Evolutionary conservation across 2,797 vertebrate species (phyloP).

Genomic region (Cercopithecus hamlyni): DNA sequence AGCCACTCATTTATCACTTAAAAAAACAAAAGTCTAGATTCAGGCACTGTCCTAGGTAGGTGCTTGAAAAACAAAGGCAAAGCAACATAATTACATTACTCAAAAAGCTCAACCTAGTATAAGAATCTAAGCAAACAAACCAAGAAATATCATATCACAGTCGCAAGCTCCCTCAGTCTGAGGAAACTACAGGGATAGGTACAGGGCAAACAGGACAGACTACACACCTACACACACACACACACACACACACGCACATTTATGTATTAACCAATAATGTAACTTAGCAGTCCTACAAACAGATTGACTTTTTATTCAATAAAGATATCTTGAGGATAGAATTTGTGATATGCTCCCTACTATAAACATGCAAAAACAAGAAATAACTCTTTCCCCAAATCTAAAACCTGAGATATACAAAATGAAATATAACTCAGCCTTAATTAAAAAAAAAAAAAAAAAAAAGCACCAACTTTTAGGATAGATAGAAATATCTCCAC

Average conservation of each 20-base stretch:
- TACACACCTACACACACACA: background rate
- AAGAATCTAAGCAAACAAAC: background rate
- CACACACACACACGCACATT: background rate
- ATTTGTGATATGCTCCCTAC: background rate
- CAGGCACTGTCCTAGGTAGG: background rate
- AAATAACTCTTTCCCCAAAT: conserved; percentile 47
- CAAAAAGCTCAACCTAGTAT: background rate
- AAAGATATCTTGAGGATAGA: conserved; percentile 24
- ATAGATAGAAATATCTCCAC: conserved; percentile 27
- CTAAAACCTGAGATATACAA: conserved; percentile 44
- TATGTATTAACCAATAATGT: background rate
- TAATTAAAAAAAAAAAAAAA: background rate
- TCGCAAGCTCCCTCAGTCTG: background rate
- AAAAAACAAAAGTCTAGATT: background rate
- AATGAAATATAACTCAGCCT: conserved; percentile 3
- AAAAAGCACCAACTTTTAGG: conserved; percentile 43
- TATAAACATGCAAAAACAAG: conserved; percentile 49
- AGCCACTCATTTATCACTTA: background rate
- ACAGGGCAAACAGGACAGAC: background rate
- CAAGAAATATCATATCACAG: background rate
- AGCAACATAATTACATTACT: background rate
- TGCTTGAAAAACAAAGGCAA: background rate
- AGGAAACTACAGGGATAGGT: background rate
- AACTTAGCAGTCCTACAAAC: background rate
- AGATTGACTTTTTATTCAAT: conserved; percentile 19